Percentiles rank a stretch among this genome's conserved stretches.
Evolutionary conservation across 2,888 invertebrate species (phyloP).

Genomic region (Taenaris catops): DNA sequence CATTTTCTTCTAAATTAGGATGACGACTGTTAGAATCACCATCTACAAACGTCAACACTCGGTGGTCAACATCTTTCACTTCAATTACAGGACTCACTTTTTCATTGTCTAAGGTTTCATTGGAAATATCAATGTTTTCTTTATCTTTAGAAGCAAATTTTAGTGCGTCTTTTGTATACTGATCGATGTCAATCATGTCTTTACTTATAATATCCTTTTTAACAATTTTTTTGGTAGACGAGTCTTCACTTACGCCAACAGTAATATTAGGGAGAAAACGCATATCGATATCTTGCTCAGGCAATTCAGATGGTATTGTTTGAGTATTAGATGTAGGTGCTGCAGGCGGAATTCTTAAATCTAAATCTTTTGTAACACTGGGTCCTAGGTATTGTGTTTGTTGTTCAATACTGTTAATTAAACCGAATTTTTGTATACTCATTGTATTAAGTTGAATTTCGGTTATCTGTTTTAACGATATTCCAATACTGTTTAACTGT

Average conservation of each 20-base stretch:
- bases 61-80: slow-evolving; percentile 70
- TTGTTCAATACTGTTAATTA: slow-evolving; percentile 53
- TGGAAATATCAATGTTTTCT: slow-evolving; percentile 65
- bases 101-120: slow-evolving; percentile 52
- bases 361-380: slow-evolving; percentile 57
- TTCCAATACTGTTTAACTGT: slow-evolving; percentile 80
- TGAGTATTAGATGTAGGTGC: slow-evolving; percentile 40
- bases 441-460: slow-evolving; percentile 82
- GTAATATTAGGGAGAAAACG: slow-evolving; percentile 54
- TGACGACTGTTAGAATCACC: slow-evolving; percentile 40
- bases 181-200: slow-evolving; percentile 73
- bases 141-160: slow-evolving; percentile 72
- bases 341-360: slow-evolving; percentile 64
- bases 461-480: slow-evolving; percentile 79
- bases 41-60: slow-evolving; percentile 64
- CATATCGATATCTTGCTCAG: slow-evolving; percentile 73
- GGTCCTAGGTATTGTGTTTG: slow-evolving; percentile 39
- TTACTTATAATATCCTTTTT: slow-evolving; percentile 48
- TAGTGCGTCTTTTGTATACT: slow-evolving; percentile 75
- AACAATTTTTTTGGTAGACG: slow-evolving; percentile 27
- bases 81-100: slow-evolving; percentile 44
- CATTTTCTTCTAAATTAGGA: slow-evolving; percentile 34
- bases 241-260: slow-evolving; percentile 35
- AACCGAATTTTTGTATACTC: slow-evolving; percentile 77
- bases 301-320: slow-evolving; percentile 45